phyloP scores from a whole-genome alignment of 2,113 vertebrate genomes.

The Aleadryas rufinucha region DNA sequence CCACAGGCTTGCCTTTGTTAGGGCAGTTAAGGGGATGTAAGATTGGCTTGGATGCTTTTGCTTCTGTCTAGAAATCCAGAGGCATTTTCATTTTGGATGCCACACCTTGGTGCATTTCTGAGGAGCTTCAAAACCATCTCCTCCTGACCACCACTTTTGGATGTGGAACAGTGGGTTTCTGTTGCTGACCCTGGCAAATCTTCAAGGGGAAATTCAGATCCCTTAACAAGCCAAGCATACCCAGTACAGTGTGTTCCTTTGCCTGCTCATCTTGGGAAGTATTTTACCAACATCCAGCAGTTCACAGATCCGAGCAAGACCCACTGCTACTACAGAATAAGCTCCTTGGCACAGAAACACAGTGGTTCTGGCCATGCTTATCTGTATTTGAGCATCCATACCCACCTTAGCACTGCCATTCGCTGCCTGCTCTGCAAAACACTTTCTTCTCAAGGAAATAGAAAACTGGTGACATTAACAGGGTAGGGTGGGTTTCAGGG shows the following conservation, averaged over 20 bases:
- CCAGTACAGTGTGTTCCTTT: not conserved
- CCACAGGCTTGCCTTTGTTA: not conserved
- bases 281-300: not conserved
- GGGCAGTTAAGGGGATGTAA: not conserved
- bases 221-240: not conserved
- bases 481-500: not conserved
- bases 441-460: fast-evolving
- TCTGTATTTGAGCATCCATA: fast-evolving
- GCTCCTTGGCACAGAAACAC: fast-evolving
- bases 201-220: not conserved
- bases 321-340: not conserved
- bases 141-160: not conserved
- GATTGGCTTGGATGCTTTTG: not conserved
- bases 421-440: fast-evolving
- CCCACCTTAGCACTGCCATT: fast-evolving
- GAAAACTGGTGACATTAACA: fast-evolving
- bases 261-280: not conserved
- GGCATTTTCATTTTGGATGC: not conserved
- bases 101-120: not conserved
- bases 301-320: not conserved
- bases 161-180: not conserved
- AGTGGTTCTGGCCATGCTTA: not conserved
- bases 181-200: not conserved
- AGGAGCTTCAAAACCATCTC: not conserved
- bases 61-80: not conserved